These are phyloP conservation scores for Nomada hirtipes DNA, from an alignment of 2,888 invertebrate species.

Conservation along the genomic window DNA sequence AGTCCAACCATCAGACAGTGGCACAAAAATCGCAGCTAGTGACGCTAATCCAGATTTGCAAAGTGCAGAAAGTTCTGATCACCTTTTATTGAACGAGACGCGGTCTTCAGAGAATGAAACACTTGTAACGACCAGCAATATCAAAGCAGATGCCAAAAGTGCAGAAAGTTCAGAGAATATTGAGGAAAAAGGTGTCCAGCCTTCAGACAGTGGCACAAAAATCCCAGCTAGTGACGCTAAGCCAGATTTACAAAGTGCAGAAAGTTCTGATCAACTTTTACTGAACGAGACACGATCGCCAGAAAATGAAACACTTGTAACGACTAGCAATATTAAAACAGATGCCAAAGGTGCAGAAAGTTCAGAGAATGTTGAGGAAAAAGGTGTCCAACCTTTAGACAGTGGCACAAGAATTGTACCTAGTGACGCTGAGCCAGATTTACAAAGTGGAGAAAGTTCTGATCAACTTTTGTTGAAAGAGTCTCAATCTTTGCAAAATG, in stretches of 20 bases:
- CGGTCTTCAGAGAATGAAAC: neutral
- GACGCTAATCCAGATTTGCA: neutral
- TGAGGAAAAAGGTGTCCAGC: neutral
- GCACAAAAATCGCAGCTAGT: neutral
- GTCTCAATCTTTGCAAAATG: neutral
- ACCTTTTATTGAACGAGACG: neutral
- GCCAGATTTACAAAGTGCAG: no score
- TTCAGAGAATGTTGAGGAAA: neutral
- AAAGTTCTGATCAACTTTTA: no score
- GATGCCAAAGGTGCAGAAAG: neutral
- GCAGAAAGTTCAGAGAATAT: neutral
- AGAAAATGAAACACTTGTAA: neutral
- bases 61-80: neutral
- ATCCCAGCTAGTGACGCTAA: neutral
- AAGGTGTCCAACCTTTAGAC: neutral
- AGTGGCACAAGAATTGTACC: neutral
- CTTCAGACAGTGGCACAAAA: neutral
- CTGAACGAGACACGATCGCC: no score
- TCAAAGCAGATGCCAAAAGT: neutral
- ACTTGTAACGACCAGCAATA: no score
- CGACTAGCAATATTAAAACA: neutral
- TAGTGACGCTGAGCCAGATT: neutral
- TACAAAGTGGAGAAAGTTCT: no score
- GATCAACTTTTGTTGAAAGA: no score
- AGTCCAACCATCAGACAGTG: neutral